Evolutionary conservation across 1,140 invertebrate genomes (phyloP), one percentile per base, ranked within the genome.

Genomic region (Cylas formicarius): DNA sequence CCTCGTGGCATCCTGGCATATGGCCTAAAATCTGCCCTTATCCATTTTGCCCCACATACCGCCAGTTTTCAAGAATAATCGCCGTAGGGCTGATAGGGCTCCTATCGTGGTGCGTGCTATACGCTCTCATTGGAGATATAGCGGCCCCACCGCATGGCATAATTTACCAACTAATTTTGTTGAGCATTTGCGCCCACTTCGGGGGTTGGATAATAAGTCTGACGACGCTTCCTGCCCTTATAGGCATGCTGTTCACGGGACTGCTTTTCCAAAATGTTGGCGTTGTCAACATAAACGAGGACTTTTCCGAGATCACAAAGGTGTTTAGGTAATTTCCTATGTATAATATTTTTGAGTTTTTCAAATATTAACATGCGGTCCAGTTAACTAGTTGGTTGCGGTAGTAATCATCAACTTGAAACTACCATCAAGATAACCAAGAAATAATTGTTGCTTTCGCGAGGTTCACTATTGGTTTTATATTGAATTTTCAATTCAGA

Each of bases 241-340:
- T 90, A 53, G 89, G 89, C 10, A 91, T 90, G 86, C 73, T 92
- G 7, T 57, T 88, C 43, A 80, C 84, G 16, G 89, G 88, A 40
- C 77, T 91, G 21, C 50, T 87, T 9, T 73, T 89, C 57, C 56
- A 72, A 64, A 91, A 91, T 63, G 65, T 84, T 9, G 81, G 80
- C n/a, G 73, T 82, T 54, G 75, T 87, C 14, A 65, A 77, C 56
- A 78, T 88, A 56, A 75, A 80, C 42, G 72, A 73, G 1, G 66
- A 69, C 18, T 85, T 82, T 60, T 53, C 65, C 16, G 59, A 69
- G 24, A 75, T 86, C 5, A 70, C 79, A 8, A 71, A 74, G 16
- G 76, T 80, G 60, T 67, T 87, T 42, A 80, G 81, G 81, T 83
- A 63, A 61, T 60, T 61, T 13, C 32, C 29, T 10, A 14, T n/a